Base-by-base conservation (phyloP, 2,888 invertebrate species). In the Deilephila porcellus region DNA sequence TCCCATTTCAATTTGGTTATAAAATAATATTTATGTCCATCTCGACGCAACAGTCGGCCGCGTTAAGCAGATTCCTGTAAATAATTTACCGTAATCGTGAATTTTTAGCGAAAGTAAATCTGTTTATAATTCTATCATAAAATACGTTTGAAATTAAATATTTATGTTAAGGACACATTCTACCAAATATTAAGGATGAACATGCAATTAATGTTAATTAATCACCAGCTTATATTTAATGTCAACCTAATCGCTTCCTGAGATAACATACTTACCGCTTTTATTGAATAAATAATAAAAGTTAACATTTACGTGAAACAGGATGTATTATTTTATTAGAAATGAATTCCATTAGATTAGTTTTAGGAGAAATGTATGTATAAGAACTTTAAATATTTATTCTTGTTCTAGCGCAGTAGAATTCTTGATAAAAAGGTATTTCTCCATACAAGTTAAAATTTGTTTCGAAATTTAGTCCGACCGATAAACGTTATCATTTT, bases 21-120 rank as follows among this genome's bases (percentile, higher is more conserved):
- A 77, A 84, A 87, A 88, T 87, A 88, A 88, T 87, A 88, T 89
- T 88, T 83, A 88, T 81, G 81, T 83, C 80, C 82, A 86, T 87
- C 86, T 85, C 85, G 81, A 81, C 78, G 79, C 74, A 80, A 81
- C 81, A 84, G 78, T 84, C 81, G 72, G 79, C 71, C 78, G 78
- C 78, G 76, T 76, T 75, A 81, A 80, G 78, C 80, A 78, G 78
- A 77, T 78, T 79, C 77, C 77, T 77, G 76, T 84, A 81, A 85
- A 84, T 85, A 78, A 82, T 80, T 84, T 79, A 83, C 78, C 76
- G 76, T 80, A 82, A 85, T 81, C 80, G 81, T 76, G 78, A 82
- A 81, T 86, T 83, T 81, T 64, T 75, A 75, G 74, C 71, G 73
- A 75, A 70, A 76, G 77, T 80, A 79, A 83, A 83, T 78, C 74